Evolutionary conservation across 2,888 invertebrate genomes (phyloP).

Genomic region (Cheilosia pagana): DNA sequence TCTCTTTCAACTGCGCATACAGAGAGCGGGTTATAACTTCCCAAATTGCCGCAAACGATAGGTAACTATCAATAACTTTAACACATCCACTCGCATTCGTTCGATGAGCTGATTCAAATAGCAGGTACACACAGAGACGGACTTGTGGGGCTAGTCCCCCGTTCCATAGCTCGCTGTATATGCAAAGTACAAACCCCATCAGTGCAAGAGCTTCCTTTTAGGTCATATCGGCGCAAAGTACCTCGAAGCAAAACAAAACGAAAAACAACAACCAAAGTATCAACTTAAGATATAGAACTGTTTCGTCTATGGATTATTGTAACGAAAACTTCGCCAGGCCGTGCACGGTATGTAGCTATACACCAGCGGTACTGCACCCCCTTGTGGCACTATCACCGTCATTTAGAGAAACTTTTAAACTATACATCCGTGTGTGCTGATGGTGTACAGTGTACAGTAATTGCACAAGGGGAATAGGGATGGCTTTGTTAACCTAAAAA

Average conservation of each 20-base stretch:
- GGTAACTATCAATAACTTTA: slow-evolving; percentile 44
- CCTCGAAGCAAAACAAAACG: slow-evolving; percentile 51
- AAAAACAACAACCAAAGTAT: slow-evolving; percentile 56
- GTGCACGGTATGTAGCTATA: neutral
- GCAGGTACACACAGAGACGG: neutral
- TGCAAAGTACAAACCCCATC: slow-evolving; percentile 36
- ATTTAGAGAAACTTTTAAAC: slow-evolving; percentile 62
- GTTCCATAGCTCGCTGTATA: neutral
- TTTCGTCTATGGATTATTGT: slow-evolving; percentile 71
- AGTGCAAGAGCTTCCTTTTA: slow-evolving; percentile 47
- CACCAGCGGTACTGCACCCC: neutral
- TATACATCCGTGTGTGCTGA: slow-evolving; percentile 35
- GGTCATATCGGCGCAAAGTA: slow-evolving; percentile 64
- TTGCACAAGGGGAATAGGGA: slow-evolving; percentile 58
- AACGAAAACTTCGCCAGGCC: slow-evolving; percentile 55
- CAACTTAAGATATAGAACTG: slow-evolving; percentile 64
- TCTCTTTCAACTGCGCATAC: slow-evolving; percentile 8
- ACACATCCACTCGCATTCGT: slow-evolving; percentile 5
- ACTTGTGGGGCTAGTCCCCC: neutral
- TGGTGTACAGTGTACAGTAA: slow-evolving; percentile 55
- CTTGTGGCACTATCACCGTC: slow-evolving; percentile 57
- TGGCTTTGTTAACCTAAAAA: slow-evolving; percentile 70
- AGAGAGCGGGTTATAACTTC: slow-evolving; percentile 45
- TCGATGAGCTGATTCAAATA: slow-evolving; percentile 7
- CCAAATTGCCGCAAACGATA: slow-evolving; percentile 40